A percentile compares a stretch with the other conserved stretches of the same genome.
phyloP scores from a whole-genome alignment of 2,113 vertebrate species.

The Ceuthmochares aereus region DNA sequence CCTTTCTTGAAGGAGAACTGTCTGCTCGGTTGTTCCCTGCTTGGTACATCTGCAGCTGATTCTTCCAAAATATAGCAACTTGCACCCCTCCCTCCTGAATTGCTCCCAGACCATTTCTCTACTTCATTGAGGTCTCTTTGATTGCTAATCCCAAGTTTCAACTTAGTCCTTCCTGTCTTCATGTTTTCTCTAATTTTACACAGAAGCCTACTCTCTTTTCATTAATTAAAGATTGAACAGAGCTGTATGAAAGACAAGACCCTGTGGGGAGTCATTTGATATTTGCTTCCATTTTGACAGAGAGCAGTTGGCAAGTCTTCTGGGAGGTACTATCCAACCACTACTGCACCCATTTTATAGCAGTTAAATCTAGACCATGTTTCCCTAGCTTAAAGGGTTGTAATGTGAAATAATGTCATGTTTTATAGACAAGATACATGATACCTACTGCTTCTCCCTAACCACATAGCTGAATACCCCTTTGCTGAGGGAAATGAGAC shows the following conservation, averaged over 20 bases:
- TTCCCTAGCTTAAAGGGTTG: neutral
- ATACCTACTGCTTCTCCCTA: conserved; percentile 4
- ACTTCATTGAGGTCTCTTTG: neutral
- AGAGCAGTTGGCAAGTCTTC: neutral
- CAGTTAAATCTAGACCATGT: neutral
- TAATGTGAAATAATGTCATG: conserved; percentile 28
- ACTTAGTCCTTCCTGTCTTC: neutral
- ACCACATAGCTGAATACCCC: neutral
- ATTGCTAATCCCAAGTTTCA: neutral
- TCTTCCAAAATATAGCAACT: neutral
- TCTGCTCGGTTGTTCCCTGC: neutral
- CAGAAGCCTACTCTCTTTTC: neutral
- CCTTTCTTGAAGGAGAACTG: neutral
- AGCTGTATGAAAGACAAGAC: neutral
- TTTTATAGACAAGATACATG: conserved; percentile 33
- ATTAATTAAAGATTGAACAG: conserved; percentile 25
- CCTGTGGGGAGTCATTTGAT: neutral
- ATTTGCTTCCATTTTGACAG: conserved; percentile 35
- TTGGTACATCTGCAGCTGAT: neutral
- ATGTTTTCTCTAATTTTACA: neutral
- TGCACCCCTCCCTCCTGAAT: neutral
- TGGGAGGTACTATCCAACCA: neutral
- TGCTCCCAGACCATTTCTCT: neutral
- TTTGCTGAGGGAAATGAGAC: neutral
- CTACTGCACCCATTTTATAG: neutral